Percentiles rank a stretch among this genome's conserved stretches.
These are phyloP conservation scores for Diplodus sargus DNA, from an alignment of 2,797 vertebrate species.

Conservation along the genomic window DNA sequence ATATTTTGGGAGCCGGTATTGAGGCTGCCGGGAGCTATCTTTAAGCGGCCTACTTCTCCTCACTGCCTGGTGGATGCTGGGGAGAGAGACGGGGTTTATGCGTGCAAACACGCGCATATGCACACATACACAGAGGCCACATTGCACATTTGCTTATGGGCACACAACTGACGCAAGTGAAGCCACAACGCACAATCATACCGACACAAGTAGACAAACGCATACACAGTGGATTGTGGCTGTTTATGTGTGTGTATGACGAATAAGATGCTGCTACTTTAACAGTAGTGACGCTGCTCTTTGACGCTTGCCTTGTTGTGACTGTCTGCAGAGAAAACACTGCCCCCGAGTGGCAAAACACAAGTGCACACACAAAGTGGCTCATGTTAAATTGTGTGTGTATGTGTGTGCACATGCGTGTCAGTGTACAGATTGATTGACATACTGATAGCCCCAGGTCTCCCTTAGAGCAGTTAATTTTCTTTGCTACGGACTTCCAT, in stretches of 20 bases:
- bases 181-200: constrained; percentile 12
- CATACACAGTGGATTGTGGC: constrained; percentile 8
- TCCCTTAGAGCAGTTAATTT: constrained; percentile 39
- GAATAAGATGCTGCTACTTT: constrained; percentile 47
- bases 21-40: constrained; percentile 87
- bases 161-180: constrained; percentile 24
- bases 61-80: constrained; percentile 74
- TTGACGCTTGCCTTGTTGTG: constrained; percentile 46
- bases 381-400: not conserved
- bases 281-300: constrained; percentile 66
- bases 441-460: constrained; percentile 60
- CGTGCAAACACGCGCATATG: constrained; percentile 44
- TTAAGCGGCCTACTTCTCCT: constrained; percentile 87
- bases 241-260: constrained; percentile 4
- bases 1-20: constrained; percentile 85
- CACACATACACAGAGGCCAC: constrained; percentile 12
- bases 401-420: constrained; percentile 12
- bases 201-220: constrained; percentile 30
- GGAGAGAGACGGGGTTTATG: constrained; percentile 62
- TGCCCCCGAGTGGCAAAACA: constrained; percentile 69
- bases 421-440: constrained; percentile 54
- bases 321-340: constrained; percentile 54
- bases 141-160: constrained; percentile 18
- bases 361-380: constrained; percentile 10
- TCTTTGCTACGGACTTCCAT: constrained; percentile 36